Conservation (phyloP, 1,140 invertebrate genomes). For the Apis cerana region DNA sequence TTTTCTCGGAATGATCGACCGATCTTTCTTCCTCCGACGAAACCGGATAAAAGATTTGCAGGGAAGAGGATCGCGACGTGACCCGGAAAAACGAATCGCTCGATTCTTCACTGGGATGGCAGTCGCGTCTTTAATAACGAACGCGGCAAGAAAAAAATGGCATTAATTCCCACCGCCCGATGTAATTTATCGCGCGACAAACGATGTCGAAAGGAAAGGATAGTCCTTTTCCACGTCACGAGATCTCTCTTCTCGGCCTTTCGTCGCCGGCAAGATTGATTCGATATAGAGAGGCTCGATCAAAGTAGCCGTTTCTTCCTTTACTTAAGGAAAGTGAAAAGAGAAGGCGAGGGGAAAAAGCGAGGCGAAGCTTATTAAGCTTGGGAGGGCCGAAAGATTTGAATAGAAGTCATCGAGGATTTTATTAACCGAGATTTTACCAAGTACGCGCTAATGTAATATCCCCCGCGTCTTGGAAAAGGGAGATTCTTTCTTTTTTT, state of each 20-base stretch:
- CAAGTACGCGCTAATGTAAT: background rate
- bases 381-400: background rate
- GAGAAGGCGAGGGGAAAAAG: background rate
- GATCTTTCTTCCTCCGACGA: too few relatives aligned
- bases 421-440: constrained; percentile 6
- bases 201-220: background rate
- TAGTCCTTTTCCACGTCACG: background rate
- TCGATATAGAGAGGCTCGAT: background rate
- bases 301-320: background rate
- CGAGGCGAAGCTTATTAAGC: background rate
- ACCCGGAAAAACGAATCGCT: background rate
- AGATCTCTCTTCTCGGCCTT: constrained; percentile 8
- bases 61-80: background rate
- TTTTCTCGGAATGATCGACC: background rate
- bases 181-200: constrained; percentile 32
- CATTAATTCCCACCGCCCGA: constrained; percentile 23
- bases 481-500: background rate
- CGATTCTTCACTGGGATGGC: background rate
- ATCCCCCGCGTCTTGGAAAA: background rate
- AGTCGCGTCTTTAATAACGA: constrained; percentile 23
- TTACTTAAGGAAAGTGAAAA: background rate
- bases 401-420: background rate
- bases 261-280: constrained; percentile 27
- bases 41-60: background rate
- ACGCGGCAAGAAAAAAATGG: constrained; percentile 5